Percentiles rank a stretch among this genome's conserved stretches.
Evolutionary conservation across 2,797 vertebrate genomes (phyloP).

Genomic region (Borostomias antarcticus): DNA sequence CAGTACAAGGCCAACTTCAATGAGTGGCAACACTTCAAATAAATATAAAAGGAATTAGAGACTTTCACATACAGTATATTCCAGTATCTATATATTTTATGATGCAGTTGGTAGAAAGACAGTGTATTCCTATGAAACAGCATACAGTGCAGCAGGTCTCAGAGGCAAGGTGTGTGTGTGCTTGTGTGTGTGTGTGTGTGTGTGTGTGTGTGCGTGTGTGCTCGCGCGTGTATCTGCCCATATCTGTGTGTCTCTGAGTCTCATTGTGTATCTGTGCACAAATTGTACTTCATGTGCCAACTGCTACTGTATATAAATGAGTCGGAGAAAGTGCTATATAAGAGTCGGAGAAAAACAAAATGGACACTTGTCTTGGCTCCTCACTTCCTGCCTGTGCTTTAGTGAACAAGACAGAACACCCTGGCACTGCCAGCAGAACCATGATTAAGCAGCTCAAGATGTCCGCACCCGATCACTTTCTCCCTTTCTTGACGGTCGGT

Average conservation of each 20-base stretch:
- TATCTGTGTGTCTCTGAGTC: neutral
- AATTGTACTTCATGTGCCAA: conserved; percentile 38
- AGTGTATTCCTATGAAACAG: neutral
- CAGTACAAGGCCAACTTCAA: conserved; percentile 3
- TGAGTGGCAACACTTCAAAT: conserved; percentile 8
- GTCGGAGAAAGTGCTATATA: too few relatives aligned
- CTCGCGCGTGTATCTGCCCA: neutral
- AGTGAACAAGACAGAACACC: conserved; percentile 8
- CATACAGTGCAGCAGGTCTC: neutral
- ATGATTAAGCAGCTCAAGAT: conserved; percentile 43
- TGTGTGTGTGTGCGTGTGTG: conserved; percentile 13
- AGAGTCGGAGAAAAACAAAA: conserved; percentile 26
- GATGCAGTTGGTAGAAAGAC: conserved; percentile 3
- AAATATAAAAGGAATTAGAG: conserved; percentile 25
- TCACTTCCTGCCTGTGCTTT: conserved; percentile 12
- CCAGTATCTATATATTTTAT: neutral
- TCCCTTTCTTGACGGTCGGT: conserved; percentile 17
- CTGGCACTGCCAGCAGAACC: conserved; percentile 1
- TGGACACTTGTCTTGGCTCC: conserved; percentile 21
- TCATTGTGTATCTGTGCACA: neutral
- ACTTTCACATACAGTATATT: neutral
- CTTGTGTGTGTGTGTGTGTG: neutral
- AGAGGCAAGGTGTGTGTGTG: neutral
- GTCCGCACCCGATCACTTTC: conserved; percentile 7
- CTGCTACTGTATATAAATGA: conserved; percentile 35